Percentiles rank a stretch among this genome's conserved stretches.
phyloP scores from a whole-genome alignment of 2,888 invertebrate genomes.

The Sipunculus nudus region DNA sequence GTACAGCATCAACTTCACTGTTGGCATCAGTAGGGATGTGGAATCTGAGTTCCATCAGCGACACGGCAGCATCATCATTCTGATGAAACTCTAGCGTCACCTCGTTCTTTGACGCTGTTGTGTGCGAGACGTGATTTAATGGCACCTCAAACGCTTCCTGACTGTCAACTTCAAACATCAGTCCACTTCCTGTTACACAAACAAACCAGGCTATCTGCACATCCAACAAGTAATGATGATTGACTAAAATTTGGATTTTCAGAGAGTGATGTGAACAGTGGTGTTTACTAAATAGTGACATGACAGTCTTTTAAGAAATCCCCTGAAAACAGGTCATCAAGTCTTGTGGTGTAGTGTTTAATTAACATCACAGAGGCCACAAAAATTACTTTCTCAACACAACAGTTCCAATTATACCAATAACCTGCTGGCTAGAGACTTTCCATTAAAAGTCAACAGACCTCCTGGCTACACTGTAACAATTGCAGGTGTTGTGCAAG shows the following conservation, averaged over 20 bases:
- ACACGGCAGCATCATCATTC: constrained; percentile 97
- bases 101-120: constrained; percentile 96
- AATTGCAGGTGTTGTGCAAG: too few species aligned
- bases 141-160: constrained; percentile 94
- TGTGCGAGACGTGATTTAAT: constrained; percentile 92
- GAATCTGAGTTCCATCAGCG: constrained; percentile 96
- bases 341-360: too few species aligned
- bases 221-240: constrained; percentile 6
- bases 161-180: constrained; percentile 63
- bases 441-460: too few species aligned
- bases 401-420: too few species aligned
- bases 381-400: too few species aligned
- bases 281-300: background rate
- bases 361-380: too few species aligned
- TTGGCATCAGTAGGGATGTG: constrained; percentile 85
- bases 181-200: constrained; percentile 53
- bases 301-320: too few species aligned
- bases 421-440: too few species aligned
- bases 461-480: too few species aligned
- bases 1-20: constrained; percentile 87
- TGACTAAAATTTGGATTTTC: background rate
- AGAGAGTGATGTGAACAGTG: too few species aligned
- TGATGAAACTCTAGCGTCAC: constrained; percentile 98
- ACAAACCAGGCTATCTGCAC: background rate
- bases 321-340: too few species aligned